Percentiles rank a stretch among this genome's conserved stretches.
Evolutionary conservation across 2,113 vertebrate genomes (phyloP).

Genomic region (Equus quagga): DNA sequence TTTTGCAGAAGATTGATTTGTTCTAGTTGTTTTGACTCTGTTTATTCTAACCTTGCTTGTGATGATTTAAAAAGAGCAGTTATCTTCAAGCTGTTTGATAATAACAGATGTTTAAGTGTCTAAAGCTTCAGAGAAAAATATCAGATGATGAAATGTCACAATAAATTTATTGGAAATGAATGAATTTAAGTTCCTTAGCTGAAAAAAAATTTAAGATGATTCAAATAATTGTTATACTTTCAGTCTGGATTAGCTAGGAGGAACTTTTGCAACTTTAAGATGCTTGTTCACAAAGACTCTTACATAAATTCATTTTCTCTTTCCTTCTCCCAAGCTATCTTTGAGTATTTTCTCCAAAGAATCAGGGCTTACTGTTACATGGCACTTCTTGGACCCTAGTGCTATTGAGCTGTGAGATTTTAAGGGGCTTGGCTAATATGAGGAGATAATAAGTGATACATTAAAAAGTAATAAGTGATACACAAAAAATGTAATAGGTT

Average conservation of each 20-base stretch:
- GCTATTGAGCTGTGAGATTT: not conserved
- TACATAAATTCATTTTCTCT: not conserved
- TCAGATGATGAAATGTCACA: slow-evolving; percentile 54
- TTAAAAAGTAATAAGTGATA: not conserved
- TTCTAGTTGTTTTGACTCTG: not conserved
- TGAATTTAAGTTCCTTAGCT: slow-evolving; percentile 25
- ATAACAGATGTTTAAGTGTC: slow-evolving; percentile 73
- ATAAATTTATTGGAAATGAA: slow-evolving; percentile 49
- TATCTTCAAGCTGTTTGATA: slow-evolving; percentile 54
- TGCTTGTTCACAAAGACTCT: not conserved
- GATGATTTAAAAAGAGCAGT: slow-evolving; percentile 64
- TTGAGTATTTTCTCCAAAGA: not conserved
- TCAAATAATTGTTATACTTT: slow-evolving; percentile 9
- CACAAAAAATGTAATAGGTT: not conserved
- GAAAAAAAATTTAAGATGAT: not conserved
- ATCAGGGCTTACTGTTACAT: accelerated
- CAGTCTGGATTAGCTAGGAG: not conserved
- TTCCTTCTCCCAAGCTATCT: not conserved
- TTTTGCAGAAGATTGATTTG: slow-evolving; percentile 8
- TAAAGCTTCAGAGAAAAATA: slow-evolving; percentile 44
- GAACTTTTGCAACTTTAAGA: not conserved
- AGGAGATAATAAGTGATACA: not conserved
- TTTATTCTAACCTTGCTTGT: slow-evolving; percentile 47
- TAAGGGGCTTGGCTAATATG: not conserved
- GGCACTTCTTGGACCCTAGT: not conserved